Percentiles rank a stretch among this genome's conserved stretches.
Evolutionary conservation across 2,888 invertebrate species (phyloP).

Genomic region (Rhingia rostrata): DNA sequence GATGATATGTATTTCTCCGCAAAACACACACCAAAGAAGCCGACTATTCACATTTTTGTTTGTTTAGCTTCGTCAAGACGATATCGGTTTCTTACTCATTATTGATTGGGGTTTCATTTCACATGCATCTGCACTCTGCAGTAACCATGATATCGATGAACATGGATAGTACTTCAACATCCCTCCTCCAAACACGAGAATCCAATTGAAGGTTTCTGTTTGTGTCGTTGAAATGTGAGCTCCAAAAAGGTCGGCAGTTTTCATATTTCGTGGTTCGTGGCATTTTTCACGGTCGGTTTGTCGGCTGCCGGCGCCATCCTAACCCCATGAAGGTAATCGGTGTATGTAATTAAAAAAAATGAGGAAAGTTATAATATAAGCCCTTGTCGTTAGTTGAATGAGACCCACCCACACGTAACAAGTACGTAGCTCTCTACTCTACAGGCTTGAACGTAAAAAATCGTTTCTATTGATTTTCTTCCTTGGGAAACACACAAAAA

Average conservation of each 20-base stretch:
- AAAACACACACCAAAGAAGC: constrained; percentile 9
- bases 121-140: constrained; percentile 27
- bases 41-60: neutral
- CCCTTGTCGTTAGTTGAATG: neutral
- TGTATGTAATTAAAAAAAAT: constrained; percentile 42
- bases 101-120: constrained; percentile 30
- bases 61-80: neutral
- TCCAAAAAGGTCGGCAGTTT: constrained; percentile 19
- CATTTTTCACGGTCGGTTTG: constrained; percentile 30
- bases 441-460: constrained; percentile 13
- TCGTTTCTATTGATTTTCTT: constrained; percentile 51
- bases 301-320: constrained; percentile 23
- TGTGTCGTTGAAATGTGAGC: constrained; percentile 16
- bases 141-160: constrained; percentile 12
- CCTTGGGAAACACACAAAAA: constrained; percentile 26
- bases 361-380: constrained; percentile 30
- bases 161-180: neutral
- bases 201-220: constrained; percentile 31
- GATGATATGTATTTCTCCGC: constrained; percentile 18
- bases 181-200: constrained; percentile 19
- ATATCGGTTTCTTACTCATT: constrained; percentile 30
- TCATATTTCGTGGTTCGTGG: constrained; percentile 40
- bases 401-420: constrained; percentile 42
- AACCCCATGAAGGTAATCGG: constrained; percentile 24
- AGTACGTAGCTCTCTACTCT: constrained; percentile 1